Base-by-base conservation (phyloP, 2,113 vertebrate genomes). In the Alaudala cheleensis region DNA sequence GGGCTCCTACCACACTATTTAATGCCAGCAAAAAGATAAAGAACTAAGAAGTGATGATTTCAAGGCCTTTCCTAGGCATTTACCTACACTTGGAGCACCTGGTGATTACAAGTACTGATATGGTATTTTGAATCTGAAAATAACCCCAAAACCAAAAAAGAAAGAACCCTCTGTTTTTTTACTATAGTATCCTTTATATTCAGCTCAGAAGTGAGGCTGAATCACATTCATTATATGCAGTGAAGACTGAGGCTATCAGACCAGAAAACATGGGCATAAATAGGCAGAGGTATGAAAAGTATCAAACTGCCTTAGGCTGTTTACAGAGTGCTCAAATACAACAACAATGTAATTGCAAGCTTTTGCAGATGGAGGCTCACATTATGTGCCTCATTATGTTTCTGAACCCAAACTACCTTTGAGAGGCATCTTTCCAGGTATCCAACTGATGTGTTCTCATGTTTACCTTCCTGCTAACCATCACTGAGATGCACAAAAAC, bases 301-400 rank as follows among this genome's bases (percentile, higher is more conserved):
- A 62, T 67, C 86, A 22, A 72, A 83, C 7, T 24, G 40, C 40
- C 24, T 11, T 44, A 45, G 58, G 24, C 23, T 69, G 40, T 64
- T 90, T 50, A 50, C 0, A 3, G 31, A 7, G 31, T 8, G 16
- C 34, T 76, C 25, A 58, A 40, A 24, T 29, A 81, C 53, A 80
- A 21, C 4, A 80, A 44, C 11, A 33, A 44, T 2, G 13, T 16
- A 69, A 22, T 5, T 50, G 25, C 23, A 73, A 34, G 12, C 12
- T 56, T 62, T 65, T 90, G 50, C 56, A 61, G 28, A 40, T 40
- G 39, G 21, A 90, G 16, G 29, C 57, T 9, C 21, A 26, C 16
- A 6, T 16, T 37, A 60, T 4, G 37, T 1, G 1, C 57, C n/a
- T 29, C 23, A 24, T 13, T 23, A 14, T 1, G 6, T 31, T 31